Percentiles rank a stretch among this genome's conserved stretches.
These are phyloP conservation scores for Amblyjoppa fuscipennis DNA, from an alignment of 2,888 invertebrate genomes.

Conservation along the genomic window DNA sequence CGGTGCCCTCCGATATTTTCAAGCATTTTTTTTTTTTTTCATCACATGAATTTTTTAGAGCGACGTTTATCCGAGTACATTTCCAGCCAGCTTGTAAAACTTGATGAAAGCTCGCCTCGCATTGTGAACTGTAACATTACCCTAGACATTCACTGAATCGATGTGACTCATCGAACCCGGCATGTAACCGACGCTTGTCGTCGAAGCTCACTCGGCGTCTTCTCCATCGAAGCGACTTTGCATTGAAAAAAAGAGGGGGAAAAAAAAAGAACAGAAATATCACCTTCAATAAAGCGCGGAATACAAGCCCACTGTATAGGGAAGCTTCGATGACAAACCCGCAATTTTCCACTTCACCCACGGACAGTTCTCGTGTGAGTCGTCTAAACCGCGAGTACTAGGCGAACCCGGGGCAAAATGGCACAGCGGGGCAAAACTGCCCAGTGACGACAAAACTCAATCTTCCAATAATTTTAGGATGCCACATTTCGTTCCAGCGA, in stretches of 20 bases:
- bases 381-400: conserved; percentile 24
- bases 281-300: neutral
- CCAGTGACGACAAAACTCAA: too few relatives aligned
- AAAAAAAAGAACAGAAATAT: neutral
- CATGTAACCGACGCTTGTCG: neutral
- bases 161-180: neutral
- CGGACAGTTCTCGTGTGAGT: neutral
- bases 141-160: neutral
- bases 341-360: neutral
- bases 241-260: neutral
- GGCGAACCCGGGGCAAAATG: too few relatives aligned
- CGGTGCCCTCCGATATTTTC: neutral
- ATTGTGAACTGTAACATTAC: neutral
- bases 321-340: conserved; percentile 4
- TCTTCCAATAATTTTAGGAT: too few relatives aligned
- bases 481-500: too few relatives aligned
- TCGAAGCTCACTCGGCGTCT: neutral
- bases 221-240: neutral
- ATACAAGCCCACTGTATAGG: neutral
- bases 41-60: neutral
- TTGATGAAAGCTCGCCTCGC: neutral
- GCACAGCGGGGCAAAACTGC: too few relatives aligned
- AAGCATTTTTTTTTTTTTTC: neutral
- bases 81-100: neutral
- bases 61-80: neutral